phyloP scores from a whole-genome alignment of 2,113 vertebrate species.

The Calonectris borealis region DNA sequence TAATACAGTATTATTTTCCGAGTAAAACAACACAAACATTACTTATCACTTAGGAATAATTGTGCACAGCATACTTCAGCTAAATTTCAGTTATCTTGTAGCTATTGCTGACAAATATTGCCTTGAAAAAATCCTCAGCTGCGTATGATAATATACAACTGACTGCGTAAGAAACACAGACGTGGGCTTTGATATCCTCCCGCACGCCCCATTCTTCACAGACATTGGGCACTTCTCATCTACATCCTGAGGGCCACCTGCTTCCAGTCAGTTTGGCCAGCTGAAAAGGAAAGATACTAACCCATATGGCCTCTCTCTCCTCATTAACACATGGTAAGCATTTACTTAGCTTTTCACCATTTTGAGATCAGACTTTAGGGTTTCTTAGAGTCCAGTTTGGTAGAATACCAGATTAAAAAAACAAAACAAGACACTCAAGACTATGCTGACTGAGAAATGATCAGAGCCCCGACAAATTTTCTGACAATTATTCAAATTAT shows the following conservation, averaged over 20 bases:
- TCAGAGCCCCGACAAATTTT: not conserved
- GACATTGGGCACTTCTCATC: not conserved
- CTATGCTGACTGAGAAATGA: not conserved
- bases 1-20: not conserved
- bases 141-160: not conserved
- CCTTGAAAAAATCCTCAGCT: slow-evolving; percentile 29
- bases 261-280: not conserved
- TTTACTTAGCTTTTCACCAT: not conserved
- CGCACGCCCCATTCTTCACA: not conserved
- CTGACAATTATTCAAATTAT: not conserved
- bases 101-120: slow-evolving; percentile 55
- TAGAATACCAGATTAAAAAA: slow-evolving; percentile 22
- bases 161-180: not conserved
- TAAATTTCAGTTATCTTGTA: not conserved
- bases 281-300: not conserved
- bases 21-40: slow-evolving; percentile 17
- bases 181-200: not conserved
- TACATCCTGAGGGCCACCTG: not conserved
- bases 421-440: not conserved
- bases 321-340: not conserved
- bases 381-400: slow-evolving; percentile 13
- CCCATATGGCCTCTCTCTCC: not conserved
- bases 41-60: not conserved
- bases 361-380: not conserved
- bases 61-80: not conserved